phyloP scores from a whole-genome alignment of 2,797 vertebrate species.

The Phataginus tricuspis region DNA sequence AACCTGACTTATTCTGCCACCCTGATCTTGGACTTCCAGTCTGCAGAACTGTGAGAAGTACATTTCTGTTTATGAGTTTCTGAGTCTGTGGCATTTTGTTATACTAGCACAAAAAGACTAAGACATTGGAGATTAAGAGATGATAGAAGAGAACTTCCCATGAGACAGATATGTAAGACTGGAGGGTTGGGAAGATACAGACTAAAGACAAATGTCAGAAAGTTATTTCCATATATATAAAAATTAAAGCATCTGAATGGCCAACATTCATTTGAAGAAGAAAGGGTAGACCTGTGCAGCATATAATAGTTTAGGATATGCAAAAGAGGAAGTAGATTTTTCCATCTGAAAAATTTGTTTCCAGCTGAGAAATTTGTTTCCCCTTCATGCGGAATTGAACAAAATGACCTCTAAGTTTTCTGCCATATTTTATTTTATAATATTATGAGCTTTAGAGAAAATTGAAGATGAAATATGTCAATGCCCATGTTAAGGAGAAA shows the following conservation, averaged over 20 bases:
- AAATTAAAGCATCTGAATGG: background rate
- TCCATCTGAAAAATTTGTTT: background rate
- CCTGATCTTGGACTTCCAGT: background rate
- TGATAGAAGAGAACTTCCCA: background rate
- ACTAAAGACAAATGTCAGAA: background rate
- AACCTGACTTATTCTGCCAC: background rate
- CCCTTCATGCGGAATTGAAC: background rate
- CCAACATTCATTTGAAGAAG: background rate
- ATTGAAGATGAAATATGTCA: background rate
- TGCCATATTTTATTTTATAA: background rate
- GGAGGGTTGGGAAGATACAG: background rate
- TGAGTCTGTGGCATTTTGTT: background rate
- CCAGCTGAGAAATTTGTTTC: background rate
- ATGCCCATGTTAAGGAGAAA: background rate
- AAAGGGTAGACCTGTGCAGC: background rate
- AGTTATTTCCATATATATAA: background rate
- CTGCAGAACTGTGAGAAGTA: background rate
- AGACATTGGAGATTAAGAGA: background rate
- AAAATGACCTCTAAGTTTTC: background rate
- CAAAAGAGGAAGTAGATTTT: background rate
- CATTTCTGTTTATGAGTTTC: background rate
- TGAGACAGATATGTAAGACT: background rate
- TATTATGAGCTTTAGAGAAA: background rate
- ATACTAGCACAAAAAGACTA: background rate
- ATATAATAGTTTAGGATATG: background rate